Percentiles rank a stretch among this genome's conserved stretches.
Conservation (phyloP, 2,888 invertebrate species). For the Papilio gigon region DNA sequence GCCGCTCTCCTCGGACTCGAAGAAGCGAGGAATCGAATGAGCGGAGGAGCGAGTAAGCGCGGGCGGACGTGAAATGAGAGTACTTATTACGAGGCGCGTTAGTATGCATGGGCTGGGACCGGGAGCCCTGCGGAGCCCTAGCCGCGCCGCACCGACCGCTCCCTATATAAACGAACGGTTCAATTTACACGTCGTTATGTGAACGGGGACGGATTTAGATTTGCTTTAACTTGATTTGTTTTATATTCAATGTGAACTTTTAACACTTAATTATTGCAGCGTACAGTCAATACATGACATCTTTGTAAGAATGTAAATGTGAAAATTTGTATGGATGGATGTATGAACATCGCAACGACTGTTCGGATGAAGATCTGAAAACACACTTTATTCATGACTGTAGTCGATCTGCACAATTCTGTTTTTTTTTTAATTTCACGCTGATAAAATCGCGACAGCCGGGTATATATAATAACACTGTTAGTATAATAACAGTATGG, state of each 20-base stretch:
- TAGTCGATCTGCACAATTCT: too few species aligned
- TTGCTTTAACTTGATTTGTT: conserved; percentile 29
- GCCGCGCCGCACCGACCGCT: conserved; percentile 54
- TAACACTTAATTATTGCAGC: too few species aligned
- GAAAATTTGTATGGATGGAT: too few species aligned
- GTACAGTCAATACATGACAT: too few species aligned
- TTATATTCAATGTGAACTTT: not conserved
- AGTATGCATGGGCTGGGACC: conserved; percentile 81
- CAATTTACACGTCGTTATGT: conserved; percentile 61
- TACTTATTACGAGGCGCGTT: conserved; percentile 76
- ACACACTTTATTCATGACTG: too few species aligned
- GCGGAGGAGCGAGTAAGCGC: conserved; percentile 49
- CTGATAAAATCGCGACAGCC: too few species aligned
- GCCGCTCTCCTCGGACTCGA: conserved; percentile 40
- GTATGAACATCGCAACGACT: too few species aligned
- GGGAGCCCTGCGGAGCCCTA: conserved; percentile 58
- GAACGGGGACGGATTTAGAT: conserved; percentile 44
- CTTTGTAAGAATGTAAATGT: too few species aligned
- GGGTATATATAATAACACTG: too few species aligned
- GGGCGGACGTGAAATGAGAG: conserved; percentile 70
- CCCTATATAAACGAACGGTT: conserved; percentile 68
- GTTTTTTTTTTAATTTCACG: too few species aligned
- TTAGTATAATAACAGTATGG: not conserved
- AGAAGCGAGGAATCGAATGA: conserved; percentile 48
- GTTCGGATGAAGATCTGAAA: too few species aligned